phyloP scores from a whole-genome alignment of 30 jellyfish, hydroid and myxozoan species.

The Pelagia noctiluca region DNA sequence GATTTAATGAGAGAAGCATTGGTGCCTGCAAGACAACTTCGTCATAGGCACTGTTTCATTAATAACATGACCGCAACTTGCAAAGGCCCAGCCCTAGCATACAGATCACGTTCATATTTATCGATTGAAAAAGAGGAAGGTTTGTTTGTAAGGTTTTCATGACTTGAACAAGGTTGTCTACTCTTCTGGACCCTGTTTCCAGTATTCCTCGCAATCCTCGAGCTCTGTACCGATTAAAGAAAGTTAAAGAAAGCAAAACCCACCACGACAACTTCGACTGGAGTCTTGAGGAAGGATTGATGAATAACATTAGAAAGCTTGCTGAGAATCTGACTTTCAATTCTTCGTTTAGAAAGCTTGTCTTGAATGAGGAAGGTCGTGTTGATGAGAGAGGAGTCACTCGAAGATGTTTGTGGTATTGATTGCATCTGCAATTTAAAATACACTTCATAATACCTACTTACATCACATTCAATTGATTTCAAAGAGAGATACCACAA shows the following conservation, averaged over 20 bases:
- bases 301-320: constrained; percentile 38
- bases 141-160: no score
- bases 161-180: no score
- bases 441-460: no score
- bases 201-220: no score
- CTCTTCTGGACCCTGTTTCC: no score
- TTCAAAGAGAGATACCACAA: background rate
- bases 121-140: no score
- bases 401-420: constrained; percentile 23
- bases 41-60: background rate
- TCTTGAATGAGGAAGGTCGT: constrained; percentile 45
- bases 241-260: constrained; percentile 1
- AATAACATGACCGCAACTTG: background rate
- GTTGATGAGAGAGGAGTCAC: constrained; percentile 43
- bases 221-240: no score
- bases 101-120: no score
- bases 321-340: constrained; percentile 64
- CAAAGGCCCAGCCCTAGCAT: no score
- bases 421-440: constrained; percentile 33
- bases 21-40: no score
- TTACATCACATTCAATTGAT: no score
- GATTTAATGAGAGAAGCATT: no score
- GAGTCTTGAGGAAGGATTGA: constrained; percentile 64
- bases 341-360: constrained; percentile 48
- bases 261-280: constrained; percentile 82